Conservation (phyloP, 2,113 vertebrate genomes). For the Microcebus ravelobensis region DNA sequence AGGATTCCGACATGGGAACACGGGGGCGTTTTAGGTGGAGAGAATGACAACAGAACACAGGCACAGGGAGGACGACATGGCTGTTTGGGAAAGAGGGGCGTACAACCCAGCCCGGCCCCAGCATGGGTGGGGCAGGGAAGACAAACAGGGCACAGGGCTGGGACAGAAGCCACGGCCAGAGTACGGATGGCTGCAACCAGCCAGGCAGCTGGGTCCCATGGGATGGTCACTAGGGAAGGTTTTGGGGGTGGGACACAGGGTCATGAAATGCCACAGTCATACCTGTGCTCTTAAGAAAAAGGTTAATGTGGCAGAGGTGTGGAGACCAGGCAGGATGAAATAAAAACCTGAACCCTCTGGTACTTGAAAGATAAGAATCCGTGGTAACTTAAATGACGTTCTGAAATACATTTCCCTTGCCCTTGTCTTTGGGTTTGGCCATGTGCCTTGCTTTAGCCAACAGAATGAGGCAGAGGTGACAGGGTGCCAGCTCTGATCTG, state of each 20-base stretch:
- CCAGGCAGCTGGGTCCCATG: background rate
- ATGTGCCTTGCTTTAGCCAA: background rate
- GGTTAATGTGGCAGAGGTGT: background rate
- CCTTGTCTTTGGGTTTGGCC: background rate
- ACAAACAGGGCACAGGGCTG: background rate
- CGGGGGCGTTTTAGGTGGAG: background rate
- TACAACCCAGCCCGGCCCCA: background rate
- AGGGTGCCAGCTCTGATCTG: background rate
- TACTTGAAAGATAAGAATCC: background rate
- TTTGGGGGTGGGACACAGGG: background rate
- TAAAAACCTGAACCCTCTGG: background rate
- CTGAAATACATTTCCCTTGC: background rate
- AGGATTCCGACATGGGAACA: background rate
- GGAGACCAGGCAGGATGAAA: background rate
- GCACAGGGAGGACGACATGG: background rate
- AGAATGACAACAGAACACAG: background rate
- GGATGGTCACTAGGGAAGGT: background rate
- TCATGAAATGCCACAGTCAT: background rate
- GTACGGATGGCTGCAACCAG: background rate
- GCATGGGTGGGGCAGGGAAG: background rate
- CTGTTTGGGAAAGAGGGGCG: background rate
- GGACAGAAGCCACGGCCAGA: background rate
- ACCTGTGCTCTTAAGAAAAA: background rate
- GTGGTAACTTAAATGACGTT: background rate
- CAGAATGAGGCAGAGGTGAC: background rate